phyloP scores from a whole-genome alignment of 2,113 vertebrate genomes.

The Potamarius usumacintae region DNA sequence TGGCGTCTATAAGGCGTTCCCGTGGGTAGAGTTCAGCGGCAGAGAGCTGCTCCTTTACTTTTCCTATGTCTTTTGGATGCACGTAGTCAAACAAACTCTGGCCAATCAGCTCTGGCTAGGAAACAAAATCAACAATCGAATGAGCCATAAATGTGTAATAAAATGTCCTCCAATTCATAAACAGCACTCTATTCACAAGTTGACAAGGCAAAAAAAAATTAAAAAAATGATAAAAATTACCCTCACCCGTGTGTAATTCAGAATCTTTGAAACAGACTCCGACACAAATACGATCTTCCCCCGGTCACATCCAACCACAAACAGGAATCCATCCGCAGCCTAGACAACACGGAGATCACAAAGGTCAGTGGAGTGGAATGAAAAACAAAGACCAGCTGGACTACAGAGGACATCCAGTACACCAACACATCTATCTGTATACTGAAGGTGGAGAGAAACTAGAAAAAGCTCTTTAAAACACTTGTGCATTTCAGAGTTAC shows the following conservation, averaged over 20 bases:
- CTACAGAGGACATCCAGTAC: neutral
- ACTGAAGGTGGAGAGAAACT: neutral
- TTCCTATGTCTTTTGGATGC: slow-evolving; percentile 89
- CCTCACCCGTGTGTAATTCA: slow-evolving; percentile 85
- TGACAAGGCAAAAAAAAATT: neutral
- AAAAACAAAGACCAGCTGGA: slow-evolving; percentile 18
- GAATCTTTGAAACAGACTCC: slow-evolving; percentile 86
- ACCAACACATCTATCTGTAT: neutral
- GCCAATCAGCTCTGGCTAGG: slow-evolving; percentile 83
- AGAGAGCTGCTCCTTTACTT: slow-evolving; percentile 91
- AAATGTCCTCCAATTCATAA: neutral
- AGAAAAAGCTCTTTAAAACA: neutral
- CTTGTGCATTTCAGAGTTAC: neutral
- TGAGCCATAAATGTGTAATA: slow-evolving; percentile 6
- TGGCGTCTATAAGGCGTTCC: slow-evolving; percentile 85
- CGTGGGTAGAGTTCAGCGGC: slow-evolving; percentile 81
- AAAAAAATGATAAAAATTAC: too few relatives aligned
- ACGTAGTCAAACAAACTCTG: slow-evolving; percentile 91
- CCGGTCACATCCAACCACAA: slow-evolving; percentile 90
- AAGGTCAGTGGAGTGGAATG: slow-evolving; percentile 11
- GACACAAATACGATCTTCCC: slow-evolving; percentile 92
- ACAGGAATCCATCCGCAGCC: slow-evolving; percentile 90
- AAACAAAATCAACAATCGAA: slow-evolving; percentile 27
- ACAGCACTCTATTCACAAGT: neutral
- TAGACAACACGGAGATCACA: slow-evolving; percentile 62